Evolutionary conservation across 2,888 invertebrate genomes (phyloP).

Genomic region (Pyrrhosoma nymphula): DNA sequence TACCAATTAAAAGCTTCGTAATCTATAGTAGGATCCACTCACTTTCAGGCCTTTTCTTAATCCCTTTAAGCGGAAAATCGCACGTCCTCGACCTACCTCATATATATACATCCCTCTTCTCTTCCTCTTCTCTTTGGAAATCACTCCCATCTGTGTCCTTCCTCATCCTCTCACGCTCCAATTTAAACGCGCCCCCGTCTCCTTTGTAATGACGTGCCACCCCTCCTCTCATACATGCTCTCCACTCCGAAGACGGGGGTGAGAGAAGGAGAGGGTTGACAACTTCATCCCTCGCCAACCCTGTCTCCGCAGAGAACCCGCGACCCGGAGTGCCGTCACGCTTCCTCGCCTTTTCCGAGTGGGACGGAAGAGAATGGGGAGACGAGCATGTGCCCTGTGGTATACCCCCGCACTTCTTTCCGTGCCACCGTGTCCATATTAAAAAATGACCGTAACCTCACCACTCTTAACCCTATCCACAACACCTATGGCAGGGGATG

Average conservation of each 20-base stretch:
- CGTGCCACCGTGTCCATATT: neutral
- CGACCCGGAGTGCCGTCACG: neutral
- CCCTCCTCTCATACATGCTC: neutral
- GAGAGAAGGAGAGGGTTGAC: neutral
- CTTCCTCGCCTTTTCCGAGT: neutral
- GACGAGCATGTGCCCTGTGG: neutral
- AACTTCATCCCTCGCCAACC: neutral
- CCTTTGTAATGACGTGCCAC: neutral
- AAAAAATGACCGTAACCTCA: neutral
- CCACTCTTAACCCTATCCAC: neutral
- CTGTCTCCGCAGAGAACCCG: neutral
- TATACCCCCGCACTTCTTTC: neutral
- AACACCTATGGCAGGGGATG: neutral
- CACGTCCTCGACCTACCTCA: constrained; percentile 40
- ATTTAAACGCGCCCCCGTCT: neutral
- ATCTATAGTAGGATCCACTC: constrained; percentile 44
- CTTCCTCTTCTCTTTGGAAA: neutral
- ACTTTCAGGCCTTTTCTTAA: constrained; percentile 41
- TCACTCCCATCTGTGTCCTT: neutral
- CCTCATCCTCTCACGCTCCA: neutral
- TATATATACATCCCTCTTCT: neutral
- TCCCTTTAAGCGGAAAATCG: constrained; percentile 37
- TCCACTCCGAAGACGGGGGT: neutral
- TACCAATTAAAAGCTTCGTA: constrained; percentile 49
- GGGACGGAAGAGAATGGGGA: neutral